Evolutionary conservation across 2,888 invertebrate genomes (phyloP), one percentile per base, ranked within the genome.

Genomic region (Limenitis arthemis): DNA sequence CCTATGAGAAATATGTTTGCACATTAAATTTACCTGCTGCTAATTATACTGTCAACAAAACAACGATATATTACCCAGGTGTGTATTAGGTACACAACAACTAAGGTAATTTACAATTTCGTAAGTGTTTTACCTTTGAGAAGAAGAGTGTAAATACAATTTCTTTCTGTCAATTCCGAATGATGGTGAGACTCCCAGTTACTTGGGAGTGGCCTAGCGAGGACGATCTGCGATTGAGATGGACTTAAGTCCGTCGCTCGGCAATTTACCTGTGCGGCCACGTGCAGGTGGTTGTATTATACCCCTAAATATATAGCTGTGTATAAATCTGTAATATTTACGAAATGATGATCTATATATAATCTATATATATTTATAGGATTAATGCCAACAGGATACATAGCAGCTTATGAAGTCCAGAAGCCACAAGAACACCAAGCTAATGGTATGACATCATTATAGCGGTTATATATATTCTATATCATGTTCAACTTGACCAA

Each of bases 1-100:
- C 88, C 20, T 88, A 86, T 47, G 89, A 90, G 64, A 88, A 89
- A 69, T 91, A 91, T 69, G 82, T 88, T 51, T 92, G 92, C 67
- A 83, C 89, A 63, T 76, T 92, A 54, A 87, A 84, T 62, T 85
- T 92, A 60, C 89, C 89, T 3, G 82, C 87, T 58, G 90, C 91
- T 47, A 90, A 91, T 71, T 91, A 90, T 67, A 88, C 88, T 5
- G 87, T 82, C 41, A 87, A 86, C 57, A 87, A 85, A 64, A 89
- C 89, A 59, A 88, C 89, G 49, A 73, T 89, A 44, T 91, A 91
- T 71, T 88, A 88, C 68, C 87, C 88, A 54, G 87, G 88, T 88
- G 78, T 71, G 64, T 36, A 33, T 30, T 20, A 44, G 40, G 9
- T 33, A 9, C 8, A 11, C 1, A 5, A 31, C 11, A 41, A 8